phyloP scores from a whole-genome alignment of 2,888 invertebrate species.

The Rhagium mordax region DNA sequence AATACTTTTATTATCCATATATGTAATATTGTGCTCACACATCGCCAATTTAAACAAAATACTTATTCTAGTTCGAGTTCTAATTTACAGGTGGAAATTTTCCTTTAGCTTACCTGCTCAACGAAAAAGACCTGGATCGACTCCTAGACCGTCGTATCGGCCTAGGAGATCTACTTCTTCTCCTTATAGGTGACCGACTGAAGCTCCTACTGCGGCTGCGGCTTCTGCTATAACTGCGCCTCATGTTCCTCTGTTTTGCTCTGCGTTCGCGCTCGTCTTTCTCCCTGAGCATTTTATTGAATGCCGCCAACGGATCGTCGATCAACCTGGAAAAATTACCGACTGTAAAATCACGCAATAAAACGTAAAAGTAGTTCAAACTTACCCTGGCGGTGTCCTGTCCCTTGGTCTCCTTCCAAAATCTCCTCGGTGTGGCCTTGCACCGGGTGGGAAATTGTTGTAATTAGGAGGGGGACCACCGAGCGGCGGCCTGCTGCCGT shows the following conservation, averaged over 20 bases:
- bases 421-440: constrained; percentile 55
- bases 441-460: constrained; percentile 57
- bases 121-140: constrained; percentile 71
- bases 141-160: constrained; percentile 62
- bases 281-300: constrained; percentile 88
- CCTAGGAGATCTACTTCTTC: constrained; percentile 67
- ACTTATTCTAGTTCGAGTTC: too few relatives aligned
- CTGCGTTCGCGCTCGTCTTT: constrained; percentile 83
- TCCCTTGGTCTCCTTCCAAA: constrained; percentile 68
- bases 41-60: too few relatives aligned
- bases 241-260: constrained; percentile 74
- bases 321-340: constrained; percentile 74
- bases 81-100: not conserved
- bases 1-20: too few relatives aligned
- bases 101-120: constrained; percentile 70
- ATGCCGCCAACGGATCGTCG: constrained; percentile 90
- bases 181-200: constrained; percentile 69
- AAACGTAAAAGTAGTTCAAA: too few relatives aligned
- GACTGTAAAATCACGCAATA: too few relatives aligned
- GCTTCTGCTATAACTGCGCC: constrained; percentile 71
- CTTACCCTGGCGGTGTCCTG: constrained; percentile 71
- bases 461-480: constrained; percentile 63
- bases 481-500: constrained; percentile 64
- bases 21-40: too few relatives aligned
- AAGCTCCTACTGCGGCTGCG: constrained; percentile 68